A percentile compares a stretch with the other conserved stretches of the same genome.
Evolutionary conservation across 1,140 invertebrate species (phyloP).

Genomic region (Diorhabda sublineata): DNA sequence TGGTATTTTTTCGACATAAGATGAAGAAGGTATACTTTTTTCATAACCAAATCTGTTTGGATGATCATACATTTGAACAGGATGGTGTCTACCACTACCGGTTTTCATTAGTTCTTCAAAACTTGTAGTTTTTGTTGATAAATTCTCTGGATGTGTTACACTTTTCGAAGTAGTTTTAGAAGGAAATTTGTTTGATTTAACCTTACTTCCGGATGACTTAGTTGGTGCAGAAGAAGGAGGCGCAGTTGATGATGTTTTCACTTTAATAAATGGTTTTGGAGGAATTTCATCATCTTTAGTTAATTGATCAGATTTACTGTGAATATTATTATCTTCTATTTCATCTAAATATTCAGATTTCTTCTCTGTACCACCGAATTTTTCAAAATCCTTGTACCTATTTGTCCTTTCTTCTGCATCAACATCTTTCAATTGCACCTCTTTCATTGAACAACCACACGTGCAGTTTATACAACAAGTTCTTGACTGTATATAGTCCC

Average conservation of each 20-base stretch:
- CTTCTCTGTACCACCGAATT: too few relatives aligned
- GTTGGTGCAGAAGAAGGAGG: background rate
- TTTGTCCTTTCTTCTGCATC: too few relatives aligned
- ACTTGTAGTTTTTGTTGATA: background rate
- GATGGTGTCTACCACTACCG: background rate
- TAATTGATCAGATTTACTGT: slow-evolving; percentile 14
- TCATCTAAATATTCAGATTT: slow-evolving; percentile 4
- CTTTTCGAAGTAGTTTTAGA: slow-evolving; percentile 1
- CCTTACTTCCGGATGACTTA: background rate
- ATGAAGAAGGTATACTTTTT: slow-evolving; percentile 15
- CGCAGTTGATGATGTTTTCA: slow-evolving; percentile 17
- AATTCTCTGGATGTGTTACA: background rate
- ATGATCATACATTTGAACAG: slow-evolving; percentile 35
- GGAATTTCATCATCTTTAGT: slow-evolving; percentile 26
- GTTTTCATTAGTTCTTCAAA: background rate
- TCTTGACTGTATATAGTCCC: slow-evolving; percentile 10
- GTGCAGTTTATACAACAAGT: background rate
- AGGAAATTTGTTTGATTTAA: background rate
- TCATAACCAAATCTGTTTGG: slow-evolving; percentile 27
- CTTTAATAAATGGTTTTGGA: slow-evolving; percentile 29
- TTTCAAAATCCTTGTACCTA: too few relatives aligned
- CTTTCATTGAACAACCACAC: background rate
- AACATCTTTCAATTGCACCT: too few relatives aligned
- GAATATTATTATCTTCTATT: slow-evolving; percentile 3
- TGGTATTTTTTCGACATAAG: slow-evolving; percentile 32